Percentiles rank a stretch among this genome's conserved stretches.
phyloP scores from a whole-genome alignment of 2,888 invertebrate species.

The Micropterix aruncella region DNA sequence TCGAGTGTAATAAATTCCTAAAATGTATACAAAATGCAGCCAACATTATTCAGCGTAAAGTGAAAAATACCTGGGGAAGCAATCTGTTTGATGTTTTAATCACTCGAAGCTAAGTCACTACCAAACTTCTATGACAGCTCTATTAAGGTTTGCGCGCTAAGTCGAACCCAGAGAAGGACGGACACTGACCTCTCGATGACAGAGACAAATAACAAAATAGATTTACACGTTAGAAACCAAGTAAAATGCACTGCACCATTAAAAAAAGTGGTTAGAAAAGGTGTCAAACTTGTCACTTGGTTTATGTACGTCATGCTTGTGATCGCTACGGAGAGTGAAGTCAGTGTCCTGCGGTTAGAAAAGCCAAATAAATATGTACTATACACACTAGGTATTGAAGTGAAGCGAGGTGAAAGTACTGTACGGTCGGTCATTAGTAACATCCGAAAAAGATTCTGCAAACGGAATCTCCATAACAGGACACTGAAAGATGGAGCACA shows the following conservation, averaged over 20 bases:
- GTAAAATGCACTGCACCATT: background rate
- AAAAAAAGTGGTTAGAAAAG: background rate
- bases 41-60: background rate
- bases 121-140: background rate
- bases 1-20: conserved; percentile 3
- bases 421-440: background rate
- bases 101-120: background rate
- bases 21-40: background rate
- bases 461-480: background rate
- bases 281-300: background rate
- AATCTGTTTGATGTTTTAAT: no score
- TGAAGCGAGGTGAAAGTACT: background rate
- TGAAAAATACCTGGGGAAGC: background rate
- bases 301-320: background rate
- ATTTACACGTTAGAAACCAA: background rate
- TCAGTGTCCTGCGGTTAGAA: background rate
- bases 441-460: background rate
- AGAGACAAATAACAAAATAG: background rate
- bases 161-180: background rate
- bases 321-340: background rate
- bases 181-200: no score
- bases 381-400: background rate
- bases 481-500: background rate
- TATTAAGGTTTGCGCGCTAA: background rate
- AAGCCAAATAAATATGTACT: background rate